A percentile compares a stretch with the other conserved stretches of the same genome.
Evolutionary conservation across 2,797 vertebrate species (phyloP).

Genomic region (Pyrocephalus nanus): DNA sequence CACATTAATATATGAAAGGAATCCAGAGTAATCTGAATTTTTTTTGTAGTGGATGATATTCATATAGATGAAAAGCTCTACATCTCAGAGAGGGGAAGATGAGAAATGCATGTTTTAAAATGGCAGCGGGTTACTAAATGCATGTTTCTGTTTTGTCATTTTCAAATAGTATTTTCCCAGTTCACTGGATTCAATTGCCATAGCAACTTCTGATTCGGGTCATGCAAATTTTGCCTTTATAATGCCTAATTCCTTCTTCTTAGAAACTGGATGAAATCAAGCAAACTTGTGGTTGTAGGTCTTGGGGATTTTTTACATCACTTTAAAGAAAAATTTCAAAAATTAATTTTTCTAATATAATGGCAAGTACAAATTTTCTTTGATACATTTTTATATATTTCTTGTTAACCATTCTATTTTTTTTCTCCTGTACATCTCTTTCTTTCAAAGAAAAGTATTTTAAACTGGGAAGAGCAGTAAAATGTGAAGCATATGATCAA

Average conservation of each 20-base stretch:
- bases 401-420: not conserved
- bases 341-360: not conserved
- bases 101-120: not conserved
- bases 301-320: not conserved
- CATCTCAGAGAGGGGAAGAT: not conserved
- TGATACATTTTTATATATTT: not conserved
- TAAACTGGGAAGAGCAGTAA: constrained; percentile 3
- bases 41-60: not conserved
- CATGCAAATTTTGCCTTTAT: not conserved
- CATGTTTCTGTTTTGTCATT: not conserved
- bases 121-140: not conserved
- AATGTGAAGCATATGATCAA: not conserved
- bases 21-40: not conserved
- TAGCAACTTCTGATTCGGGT: not conserved
- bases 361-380: not conserved
- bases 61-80: not conserved
- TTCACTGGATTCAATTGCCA: not conserved
- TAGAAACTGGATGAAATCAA: not conserved
- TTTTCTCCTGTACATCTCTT: not conserved
- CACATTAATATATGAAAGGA: not conserved
- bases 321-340: not conserved
- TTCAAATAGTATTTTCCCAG: not conserved
- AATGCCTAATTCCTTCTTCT: not conserved
- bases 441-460: constrained; percentile 3
- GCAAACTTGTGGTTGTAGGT: not conserved